Evolutionary conservation across 2,888 invertebrate species (phyloP).

Genomic region (Stenurella melanura): DNA sequence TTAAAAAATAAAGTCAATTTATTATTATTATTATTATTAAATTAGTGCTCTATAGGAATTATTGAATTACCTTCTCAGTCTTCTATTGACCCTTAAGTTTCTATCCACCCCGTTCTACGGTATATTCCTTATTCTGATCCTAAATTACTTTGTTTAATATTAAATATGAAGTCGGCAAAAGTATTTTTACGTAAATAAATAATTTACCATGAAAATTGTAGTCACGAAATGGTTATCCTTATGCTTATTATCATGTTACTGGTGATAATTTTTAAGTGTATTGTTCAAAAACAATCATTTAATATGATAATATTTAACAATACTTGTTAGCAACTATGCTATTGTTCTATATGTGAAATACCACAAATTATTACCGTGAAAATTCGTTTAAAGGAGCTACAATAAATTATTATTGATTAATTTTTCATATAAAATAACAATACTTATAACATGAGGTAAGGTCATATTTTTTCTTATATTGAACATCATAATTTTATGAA

Average conservation of each 20-base stretch:
- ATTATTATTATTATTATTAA: too few relatives aligned
- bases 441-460: not conserved
- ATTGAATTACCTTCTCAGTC: too few relatives aligned
- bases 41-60: too few relatives aligned
- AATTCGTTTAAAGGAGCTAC: not conserved
- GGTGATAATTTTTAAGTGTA: not conserved
- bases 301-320: not conserved
- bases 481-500: not conserved
- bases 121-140: too few relatives aligned
- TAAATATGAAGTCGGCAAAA: too few relatives aligned
- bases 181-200: too few relatives aligned
- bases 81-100: too few relatives aligned
- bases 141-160: too few relatives aligned
- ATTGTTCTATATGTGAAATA: not conserved
- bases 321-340: not conserved
- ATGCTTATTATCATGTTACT: not conserved
- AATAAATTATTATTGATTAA: not conserved
- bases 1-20: too few relatives aligned
- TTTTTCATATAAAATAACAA: not conserved
- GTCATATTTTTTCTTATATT: not conserved
- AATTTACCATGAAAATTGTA: too few relatives aligned
- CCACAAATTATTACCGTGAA: not conserved
- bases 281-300: not conserved
- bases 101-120: too few relatives aligned
- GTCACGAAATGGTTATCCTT: too few relatives aligned